A percentile compares a stretch with the other conserved stretches of the same genome.
Evolutionary conservation across 2,797 vertebrate species (phyloP).

Genomic region (Sebastiscus albofasciatus): DNA sequence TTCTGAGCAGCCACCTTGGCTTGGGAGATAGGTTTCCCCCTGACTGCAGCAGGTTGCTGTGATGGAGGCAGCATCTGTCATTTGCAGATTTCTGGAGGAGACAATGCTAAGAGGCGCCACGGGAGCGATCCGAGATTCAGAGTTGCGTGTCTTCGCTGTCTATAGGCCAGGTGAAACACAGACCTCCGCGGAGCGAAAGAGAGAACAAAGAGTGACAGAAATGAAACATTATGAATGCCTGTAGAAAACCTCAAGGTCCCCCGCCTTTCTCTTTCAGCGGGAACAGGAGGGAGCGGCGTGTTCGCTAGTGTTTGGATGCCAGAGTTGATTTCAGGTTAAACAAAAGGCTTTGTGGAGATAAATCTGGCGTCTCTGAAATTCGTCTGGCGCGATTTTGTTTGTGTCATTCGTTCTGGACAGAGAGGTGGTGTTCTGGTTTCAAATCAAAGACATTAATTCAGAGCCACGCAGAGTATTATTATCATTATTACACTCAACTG

Average conservation of each 20-base stretch:
- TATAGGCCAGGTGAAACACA: slow-evolving; percentile 49
- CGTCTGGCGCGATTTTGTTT: neutral
- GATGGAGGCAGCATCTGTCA: slow-evolving; percentile 61
- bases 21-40: slow-evolving; percentile 58
- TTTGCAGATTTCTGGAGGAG: slow-evolving; percentile 63
- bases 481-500: neutral
- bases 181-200: slow-evolving; percentile 35
- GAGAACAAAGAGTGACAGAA: slow-evolving; percentile 66
- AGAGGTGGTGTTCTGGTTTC: neutral
- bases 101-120: slow-evolving; percentile 52
- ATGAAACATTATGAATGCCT: slow-evolving; percentile 63
- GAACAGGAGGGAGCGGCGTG: neutral
- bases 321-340: slow-evolving; percentile 38
- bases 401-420: neutral
- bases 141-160: slow-evolving; percentile 59
- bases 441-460: slow-evolving; percentile 12
- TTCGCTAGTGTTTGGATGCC: slow-evolving; percentile 18
- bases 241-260: slow-evolving; percentile 47
- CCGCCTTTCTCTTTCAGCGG: slow-evolving; percentile 29
- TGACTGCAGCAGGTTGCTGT: slow-evolving; percentile 46
- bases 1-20: slow-evolving; percentile 59
- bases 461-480: neutral
- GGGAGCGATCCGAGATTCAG: slow-evolving; percentile 51
- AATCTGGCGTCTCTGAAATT: slow-evolving; percentile 13
- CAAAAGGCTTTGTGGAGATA: slow-evolving; percentile 37